Base-by-base conservation (phyloP, 2,113 vertebrate genomes). In the Oxygymnocypris stewartii region DNA sequence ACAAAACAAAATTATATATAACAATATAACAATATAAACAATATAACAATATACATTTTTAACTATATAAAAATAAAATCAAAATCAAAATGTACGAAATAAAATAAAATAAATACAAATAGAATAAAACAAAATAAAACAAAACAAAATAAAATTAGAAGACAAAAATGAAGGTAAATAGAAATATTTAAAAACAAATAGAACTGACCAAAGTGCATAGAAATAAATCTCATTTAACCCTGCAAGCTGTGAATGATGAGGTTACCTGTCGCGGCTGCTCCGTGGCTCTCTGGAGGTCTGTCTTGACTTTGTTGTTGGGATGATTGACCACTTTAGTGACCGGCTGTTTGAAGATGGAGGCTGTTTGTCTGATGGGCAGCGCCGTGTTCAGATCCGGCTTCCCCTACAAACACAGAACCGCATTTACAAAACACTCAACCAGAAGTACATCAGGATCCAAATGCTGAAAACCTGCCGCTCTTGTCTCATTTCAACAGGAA, bases 291-390 rank as follows among this genome's bases (percentile, higher is more conserved):
- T 97, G 96, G 3, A 94, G 93, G 65, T 97, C 96, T 0, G 94
- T 94, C 65, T 96, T 95, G 49, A 97, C 96, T 91, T 96, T 97
- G 92, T 97, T 97, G 84, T 81, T 95, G 5, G 96, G 96, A 76
- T 97, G 96, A 84, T 96, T 96, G 71, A 96, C 96, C 42, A 97
- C 95, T 94, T 97, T 97, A 92, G 96, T 96, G 88, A 97, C 96
- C 0, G 96, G 96, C 84, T 97, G 96, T 61, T 97, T 97, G 89
- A 97, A 97, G 92, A 97, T 97, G 1, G 96, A 97, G 4, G 96
- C 96, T 0, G 96, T 97, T 84, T 97, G 96, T 89, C 96, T 93
- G 90, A 97, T 96, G 23, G 96, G 96, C 69, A 97, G 93, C 20
- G 95, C 94, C 2, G 96, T 97, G 84, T 96, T 96, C 88, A 97